Evolutionary conservation across 2,113 vertebrate genomes (phyloP).

Genomic region (Cryptotis parvus): DNA sequence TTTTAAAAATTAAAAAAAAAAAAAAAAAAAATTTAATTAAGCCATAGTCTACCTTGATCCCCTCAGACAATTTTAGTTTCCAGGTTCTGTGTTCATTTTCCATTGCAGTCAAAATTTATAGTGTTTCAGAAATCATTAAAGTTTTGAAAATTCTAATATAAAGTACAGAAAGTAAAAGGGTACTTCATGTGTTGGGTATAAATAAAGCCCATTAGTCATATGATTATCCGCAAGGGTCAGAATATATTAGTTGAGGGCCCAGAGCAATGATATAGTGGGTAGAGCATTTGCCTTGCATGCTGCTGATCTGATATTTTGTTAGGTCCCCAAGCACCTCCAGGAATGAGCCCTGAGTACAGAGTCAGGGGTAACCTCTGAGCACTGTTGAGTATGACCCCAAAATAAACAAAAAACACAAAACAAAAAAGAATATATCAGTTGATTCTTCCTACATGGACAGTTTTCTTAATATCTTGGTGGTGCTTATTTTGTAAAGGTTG

Average conservation of each 20-base stretch:
- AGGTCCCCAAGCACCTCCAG: no score
- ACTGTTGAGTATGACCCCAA: no score
- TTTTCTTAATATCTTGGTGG: neutral
- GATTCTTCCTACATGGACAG: neutral
- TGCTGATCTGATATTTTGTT: no score
- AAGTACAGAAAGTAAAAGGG: neutral
- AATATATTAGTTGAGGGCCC: no score
- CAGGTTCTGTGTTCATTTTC: neutral
- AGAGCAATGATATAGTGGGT: no score
- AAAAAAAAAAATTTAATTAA: no score
- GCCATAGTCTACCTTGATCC: no score
- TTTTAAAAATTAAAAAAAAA: no score
- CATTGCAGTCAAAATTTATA: neutral
- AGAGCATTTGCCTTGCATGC: no score
- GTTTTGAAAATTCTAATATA: neutral
- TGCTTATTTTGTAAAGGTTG: neutral
- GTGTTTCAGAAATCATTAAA: neutral
- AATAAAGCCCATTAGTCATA: neutral
- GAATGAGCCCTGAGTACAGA: no score
- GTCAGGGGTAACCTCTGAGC: no score
- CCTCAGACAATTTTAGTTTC: neutral
- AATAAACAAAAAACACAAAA: no score
- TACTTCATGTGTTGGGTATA: neutral
- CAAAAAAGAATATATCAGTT: neutral
- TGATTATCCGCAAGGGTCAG: neutral